Percentiles rank a stretch among this genome's conserved stretches.
Conservation (phyloP, 2,113 vertebrate species). For the Daboia siamensis region DNA sequence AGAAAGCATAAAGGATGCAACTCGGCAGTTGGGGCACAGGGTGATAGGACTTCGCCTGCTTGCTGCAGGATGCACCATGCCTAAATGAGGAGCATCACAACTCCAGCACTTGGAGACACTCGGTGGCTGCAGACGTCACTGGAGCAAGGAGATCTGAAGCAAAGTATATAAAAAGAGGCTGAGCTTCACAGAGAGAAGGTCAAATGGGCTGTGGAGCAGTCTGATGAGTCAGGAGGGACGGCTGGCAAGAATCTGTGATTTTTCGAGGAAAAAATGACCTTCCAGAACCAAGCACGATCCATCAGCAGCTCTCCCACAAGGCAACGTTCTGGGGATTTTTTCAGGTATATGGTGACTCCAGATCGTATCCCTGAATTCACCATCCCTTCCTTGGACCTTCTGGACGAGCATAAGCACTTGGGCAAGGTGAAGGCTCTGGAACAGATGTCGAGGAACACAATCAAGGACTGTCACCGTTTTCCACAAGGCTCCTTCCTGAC, state of each 20-base stretch:
- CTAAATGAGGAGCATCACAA: neutral
- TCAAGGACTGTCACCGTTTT: accelerated
- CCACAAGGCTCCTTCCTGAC: accelerated
- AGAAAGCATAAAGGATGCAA: neutral
- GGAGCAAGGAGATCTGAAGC: neutral
- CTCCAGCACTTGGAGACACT: neutral
- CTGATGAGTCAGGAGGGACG: neutral
- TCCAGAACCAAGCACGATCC: neutral
- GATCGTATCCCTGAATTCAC: slow-evolving; percentile 73
- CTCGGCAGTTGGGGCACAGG: neutral
- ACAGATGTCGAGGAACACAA: slow-evolving; percentile 22
- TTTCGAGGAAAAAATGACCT: neutral
- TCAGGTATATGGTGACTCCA: slow-evolving; percentile 67
- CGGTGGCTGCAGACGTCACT: neutral
- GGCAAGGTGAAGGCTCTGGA: slow-evolving; percentile 7
- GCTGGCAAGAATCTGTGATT: neutral
- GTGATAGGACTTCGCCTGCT: neutral
- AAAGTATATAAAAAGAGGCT: neutral
- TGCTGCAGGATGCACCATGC: neutral
- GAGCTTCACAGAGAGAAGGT: neutral
- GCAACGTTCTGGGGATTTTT: neutral
- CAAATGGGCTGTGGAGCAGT: neutral
- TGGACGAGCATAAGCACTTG: slow-evolving; percentile 16
- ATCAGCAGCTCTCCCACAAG: accelerated
- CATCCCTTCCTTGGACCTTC: slow-evolving; percentile 68